These are phyloP conservation scores for Pantherophis vulpinus DNA, from an alignment of 2,797 vertebrate genomes.

Conservation along the genomic window DNA sequence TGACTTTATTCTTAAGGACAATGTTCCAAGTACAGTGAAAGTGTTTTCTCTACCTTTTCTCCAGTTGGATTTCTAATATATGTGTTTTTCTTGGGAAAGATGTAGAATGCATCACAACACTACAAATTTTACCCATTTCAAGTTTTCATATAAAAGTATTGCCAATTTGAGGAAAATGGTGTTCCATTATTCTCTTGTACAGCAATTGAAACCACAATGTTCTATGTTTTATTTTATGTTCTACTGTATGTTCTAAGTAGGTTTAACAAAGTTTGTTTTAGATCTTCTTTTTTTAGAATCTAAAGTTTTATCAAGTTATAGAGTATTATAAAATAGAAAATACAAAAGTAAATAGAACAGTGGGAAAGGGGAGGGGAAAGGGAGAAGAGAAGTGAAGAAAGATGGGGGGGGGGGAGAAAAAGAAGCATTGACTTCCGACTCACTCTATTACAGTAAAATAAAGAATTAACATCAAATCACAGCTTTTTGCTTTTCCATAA, in stretches of 20 bases:
- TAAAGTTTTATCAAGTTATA: too few species aligned
- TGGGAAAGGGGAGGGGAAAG: too few species aligned
- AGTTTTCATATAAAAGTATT: neutral
- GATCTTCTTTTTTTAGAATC: neutral
- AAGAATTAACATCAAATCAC: too few species aligned
- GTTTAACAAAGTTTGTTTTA: neutral
- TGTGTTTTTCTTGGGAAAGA: neutral
- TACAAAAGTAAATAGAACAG: too few species aligned
- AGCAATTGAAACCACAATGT: neutral
- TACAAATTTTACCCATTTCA: neutral
- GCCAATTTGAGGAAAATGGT: neutral
- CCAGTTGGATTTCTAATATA: neutral
- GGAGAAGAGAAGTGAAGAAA: too few species aligned
- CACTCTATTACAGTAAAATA: too few species aligned
- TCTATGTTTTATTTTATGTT: neutral
- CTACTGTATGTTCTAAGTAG: neutral
- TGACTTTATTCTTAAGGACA: neutral
- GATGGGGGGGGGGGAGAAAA: too few species aligned
- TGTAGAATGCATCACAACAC: neutral
- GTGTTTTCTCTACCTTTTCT: neutral
- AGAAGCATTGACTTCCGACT: too few species aligned
- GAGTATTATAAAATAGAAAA: too few species aligned
- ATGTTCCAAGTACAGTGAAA: neutral
- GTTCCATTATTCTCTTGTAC: neutral
- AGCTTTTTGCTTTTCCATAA: too few species aligned